A percentile compares a stretch with the other conserved stretches of the same genome.
phyloP scores from a whole-genome alignment of 2,113 vertebrate species.

The Otus sunia region DNA sequence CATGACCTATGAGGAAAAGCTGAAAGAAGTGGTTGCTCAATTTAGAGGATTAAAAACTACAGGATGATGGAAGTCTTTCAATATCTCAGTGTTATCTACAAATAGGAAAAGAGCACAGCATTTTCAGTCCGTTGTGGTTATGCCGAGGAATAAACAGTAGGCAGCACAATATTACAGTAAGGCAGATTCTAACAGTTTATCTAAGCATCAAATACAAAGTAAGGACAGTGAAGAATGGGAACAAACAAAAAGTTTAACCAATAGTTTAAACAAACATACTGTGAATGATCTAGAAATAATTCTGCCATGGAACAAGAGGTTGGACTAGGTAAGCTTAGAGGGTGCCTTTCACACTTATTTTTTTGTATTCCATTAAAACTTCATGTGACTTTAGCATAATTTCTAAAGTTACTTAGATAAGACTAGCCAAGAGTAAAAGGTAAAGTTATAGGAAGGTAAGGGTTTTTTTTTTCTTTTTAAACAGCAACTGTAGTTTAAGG shows the following conservation, averaged over 20 bases:
- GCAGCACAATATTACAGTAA: neutral
- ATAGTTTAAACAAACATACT: neutral
- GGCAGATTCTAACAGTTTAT: neutral
- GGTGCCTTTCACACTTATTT: neutral
- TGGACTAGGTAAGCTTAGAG: neutral
- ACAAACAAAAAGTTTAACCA: neutral
- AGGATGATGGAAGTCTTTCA: neutral
- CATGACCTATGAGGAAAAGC: neutral
- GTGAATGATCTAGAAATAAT: neutral
- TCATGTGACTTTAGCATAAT: neutral
- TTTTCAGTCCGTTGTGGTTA: neutral
- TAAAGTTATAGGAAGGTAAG: neutral
- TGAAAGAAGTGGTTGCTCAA: neutral
- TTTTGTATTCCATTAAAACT: neutral
- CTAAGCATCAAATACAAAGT: neutral
- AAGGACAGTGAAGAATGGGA: neutral
- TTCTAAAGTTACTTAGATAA: neutral
- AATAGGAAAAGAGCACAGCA: neutral
- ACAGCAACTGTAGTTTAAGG: neutral
- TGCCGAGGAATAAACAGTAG: neutral
- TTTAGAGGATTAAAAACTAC: neutral
- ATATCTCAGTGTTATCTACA: neutral
- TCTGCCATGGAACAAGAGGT: neutral
- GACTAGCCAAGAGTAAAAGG: neutral
- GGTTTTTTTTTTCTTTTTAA: neutral